Evolutionary conservation across 2,797 vertebrate genomes (phyloP).

Genomic region (Takifugu ocellatus): DNA sequence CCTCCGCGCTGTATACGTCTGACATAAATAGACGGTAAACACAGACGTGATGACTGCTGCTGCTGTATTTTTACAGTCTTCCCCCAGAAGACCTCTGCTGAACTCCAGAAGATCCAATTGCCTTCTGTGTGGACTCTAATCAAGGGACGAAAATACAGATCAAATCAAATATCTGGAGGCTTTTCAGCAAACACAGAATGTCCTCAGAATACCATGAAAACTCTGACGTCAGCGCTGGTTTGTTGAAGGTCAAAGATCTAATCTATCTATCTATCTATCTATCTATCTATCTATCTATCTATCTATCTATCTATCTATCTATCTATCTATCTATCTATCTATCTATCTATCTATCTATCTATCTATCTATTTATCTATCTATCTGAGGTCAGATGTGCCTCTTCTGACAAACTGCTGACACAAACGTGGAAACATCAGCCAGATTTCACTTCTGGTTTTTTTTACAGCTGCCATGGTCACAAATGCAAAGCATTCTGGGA

Average conservation of each 20-base stretch:
- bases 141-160: too few species aligned
- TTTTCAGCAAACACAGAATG: too few species aligned
- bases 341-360: not conserved
- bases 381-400: not conserved
- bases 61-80: constrained; percentile 20
- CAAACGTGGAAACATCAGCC: constrained; percentile 51
- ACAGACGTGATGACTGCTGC: not conserved
- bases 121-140: not conserved
- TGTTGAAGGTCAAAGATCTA: too few species aligned
- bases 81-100: not conserved
- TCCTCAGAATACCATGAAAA: too few species aligned
- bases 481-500: constrained; percentile 41
- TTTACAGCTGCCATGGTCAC: not conserved
- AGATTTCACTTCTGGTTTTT: constrained; percentile 63
- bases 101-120: not conserved
- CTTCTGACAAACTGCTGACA: not conserved
- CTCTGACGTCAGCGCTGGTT: too few species aligned
- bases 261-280: too few species aligned
- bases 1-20: constrained; percentile 47
- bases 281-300: too few species aligned
- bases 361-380: not conserved
- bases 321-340: too few species aligned
- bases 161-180: too few species aligned
- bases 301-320: too few species aligned
- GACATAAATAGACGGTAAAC: constrained; percentile 45